A percentile compares a stretch with the other conserved stretches of the same genome.
These are phyloP conservation scores for Drosophila anomelani DNA, from an alignment of 2,888 invertebrate genomes.

Conservation along the genomic window DNA sequence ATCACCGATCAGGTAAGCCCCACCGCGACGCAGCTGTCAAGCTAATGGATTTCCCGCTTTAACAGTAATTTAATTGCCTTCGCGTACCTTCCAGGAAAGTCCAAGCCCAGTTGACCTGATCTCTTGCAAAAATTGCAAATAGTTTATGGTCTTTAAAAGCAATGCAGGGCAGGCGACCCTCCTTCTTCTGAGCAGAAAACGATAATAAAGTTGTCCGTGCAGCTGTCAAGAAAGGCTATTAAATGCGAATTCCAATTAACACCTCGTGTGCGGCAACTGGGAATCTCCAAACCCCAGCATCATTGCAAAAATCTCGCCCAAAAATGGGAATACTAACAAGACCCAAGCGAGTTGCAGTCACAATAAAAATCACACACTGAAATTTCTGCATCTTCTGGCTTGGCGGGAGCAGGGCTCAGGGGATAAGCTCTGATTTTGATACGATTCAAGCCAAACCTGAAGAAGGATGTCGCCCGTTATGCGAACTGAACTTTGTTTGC, in stretches of 20 bases:
- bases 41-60: slow-evolving; percentile 38
- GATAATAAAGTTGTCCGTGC: not conserved
- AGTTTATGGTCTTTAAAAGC: not conserved
- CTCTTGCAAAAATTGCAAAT: slow-evolving; percentile 21
- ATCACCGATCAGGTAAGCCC: slow-evolving; percentile 20
- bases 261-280: slow-evolving; percentile 1
- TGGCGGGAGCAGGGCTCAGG: not conserved
- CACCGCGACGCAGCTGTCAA: slow-evolving; percentile 43
- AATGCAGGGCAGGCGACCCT: not conserved
- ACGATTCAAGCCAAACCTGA: slow-evolving; percentile 5
- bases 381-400: slow-evolving; percentile 16
- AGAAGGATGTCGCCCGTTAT: slow-evolving; percentile 3
- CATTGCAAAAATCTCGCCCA: slow-evolving; percentile 16
- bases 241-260: slow-evolving; percentile 20
- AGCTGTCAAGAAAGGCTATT: slow-evolving; percentile 10
- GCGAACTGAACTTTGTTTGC: slow-evolving; percentile 16
- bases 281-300: slow-evolving; percentile 6
- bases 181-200: not conserved
- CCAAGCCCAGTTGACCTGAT: slow-evolving; percentile 40
- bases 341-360: slow-evolving; percentile 54
- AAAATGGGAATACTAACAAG: slow-evolving; percentile 62
- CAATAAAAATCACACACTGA: slow-evolving; percentile 47
- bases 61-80: slow-evolving; percentile 48
- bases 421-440: slow-evolving; percentile 12
- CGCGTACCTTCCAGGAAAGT: slow-evolving; percentile 39